phyloP scores from a whole-genome alignment of 1,140 invertebrate genomes.

The Spodoptera litura region DNA sequence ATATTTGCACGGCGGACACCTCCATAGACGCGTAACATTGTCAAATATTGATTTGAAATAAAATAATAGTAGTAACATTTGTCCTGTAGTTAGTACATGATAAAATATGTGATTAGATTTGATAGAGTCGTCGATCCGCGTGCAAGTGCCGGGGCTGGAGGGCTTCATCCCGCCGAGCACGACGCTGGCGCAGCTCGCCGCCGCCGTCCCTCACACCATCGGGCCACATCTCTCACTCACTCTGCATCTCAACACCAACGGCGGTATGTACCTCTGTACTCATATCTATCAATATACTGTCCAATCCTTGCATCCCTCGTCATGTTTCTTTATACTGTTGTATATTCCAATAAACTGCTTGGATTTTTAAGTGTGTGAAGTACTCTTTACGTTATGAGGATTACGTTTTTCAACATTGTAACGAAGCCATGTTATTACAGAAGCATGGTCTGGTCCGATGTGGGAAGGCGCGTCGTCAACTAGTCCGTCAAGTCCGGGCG shows the following conservation, averaged over 20 bases:
- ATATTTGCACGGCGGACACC: too few species aligned
- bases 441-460: constrained; percentile 59
- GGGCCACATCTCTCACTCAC: constrained; percentile 79
- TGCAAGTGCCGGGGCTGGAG: constrained; percentile 77
- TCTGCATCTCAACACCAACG: constrained; percentile 71
- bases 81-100: background rate
- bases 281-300: background rate
- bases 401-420: background rate
- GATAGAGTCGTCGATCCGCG: constrained; percentile 67
- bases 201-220: constrained; percentile 74
- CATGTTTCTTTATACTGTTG: too few species aligned
- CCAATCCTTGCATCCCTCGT: too few species aligned
- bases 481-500: constrained; percentile 86
- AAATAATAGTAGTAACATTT: too few species aligned
- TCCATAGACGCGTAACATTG: too few species aligned
- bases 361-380: too few species aligned
- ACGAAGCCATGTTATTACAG: constrained; percentile 39
- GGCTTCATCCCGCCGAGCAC: constrained; percentile 74
- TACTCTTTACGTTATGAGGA: too few species aligned
- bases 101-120: constrained; percentile 54
- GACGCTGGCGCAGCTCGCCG: constrained; percentile 76
- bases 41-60: too few species aligned
- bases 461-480: constrained; percentile 60
- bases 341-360: too few species aligned
- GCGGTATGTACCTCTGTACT: constrained; percentile 59